phyloP scores from a whole-genome alignment of 2,888 invertebrate genomes.

The Smittia aterrima region DNA sequence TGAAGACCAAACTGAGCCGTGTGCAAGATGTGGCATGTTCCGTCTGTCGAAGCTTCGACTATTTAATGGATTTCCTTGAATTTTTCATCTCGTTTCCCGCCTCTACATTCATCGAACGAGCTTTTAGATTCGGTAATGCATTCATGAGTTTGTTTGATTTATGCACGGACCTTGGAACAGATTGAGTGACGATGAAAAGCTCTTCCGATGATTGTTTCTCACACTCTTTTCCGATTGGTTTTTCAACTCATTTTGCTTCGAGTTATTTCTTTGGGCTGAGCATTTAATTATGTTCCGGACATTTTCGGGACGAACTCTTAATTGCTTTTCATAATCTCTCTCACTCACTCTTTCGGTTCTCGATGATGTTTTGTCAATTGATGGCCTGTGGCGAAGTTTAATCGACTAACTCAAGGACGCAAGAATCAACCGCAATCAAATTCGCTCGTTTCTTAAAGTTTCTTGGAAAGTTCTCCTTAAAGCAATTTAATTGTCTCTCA shows the following conservation, averaged over 20 bases:
- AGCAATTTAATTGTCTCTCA: not conserved
- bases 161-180: not conserved
- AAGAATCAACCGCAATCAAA: not conserved
- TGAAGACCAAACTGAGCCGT: not conserved
- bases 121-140: slow-evolving; percentile 10
- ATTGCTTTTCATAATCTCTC: slow-evolving; percentile 20
- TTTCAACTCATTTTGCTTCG: not conserved
- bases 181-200: not conserved
- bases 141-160: slow-evolving; percentile 13
- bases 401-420: not conserved
- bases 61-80: slow-evolving; percentile 1
- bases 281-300: slow-evolving; percentile 11
- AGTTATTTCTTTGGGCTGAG: not conserved
- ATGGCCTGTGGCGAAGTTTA: not conserved
- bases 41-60: not conserved
- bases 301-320: not conserved
- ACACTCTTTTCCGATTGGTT: slow-evolving; percentile 1
- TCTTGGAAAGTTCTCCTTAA: slow-evolving; percentile 2
- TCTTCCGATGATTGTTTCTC: not conserved
- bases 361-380: slow-evolving; percentile 8
- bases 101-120: slow-evolving; percentile 1
- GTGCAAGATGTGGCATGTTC: slow-evolving; percentile 8
- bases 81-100: not conserved
- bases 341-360: not conserved
- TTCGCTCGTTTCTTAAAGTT: not conserved